These are phyloP conservation scores for Trematomus loennbergii DNA, from an alignment of 2,113 vertebrate genomes.

Conservation along the genomic window DNA sequence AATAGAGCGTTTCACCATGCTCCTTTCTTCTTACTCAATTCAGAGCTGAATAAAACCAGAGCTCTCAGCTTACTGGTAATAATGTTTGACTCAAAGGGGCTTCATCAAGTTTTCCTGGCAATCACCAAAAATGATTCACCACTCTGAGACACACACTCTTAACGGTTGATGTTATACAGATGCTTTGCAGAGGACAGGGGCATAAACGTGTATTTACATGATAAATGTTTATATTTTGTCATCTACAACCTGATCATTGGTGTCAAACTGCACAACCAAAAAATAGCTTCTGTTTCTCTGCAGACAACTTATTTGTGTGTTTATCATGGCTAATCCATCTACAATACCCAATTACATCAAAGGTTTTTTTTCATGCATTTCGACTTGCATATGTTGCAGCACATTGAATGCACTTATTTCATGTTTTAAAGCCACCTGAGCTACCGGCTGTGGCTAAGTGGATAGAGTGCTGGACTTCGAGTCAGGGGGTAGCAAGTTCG, in stretches of 20 bases:
- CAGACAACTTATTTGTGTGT: background rate
- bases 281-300: background rate
- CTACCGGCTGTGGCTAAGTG: too few relatives aligned
- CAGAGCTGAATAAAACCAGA: conserved; percentile 2
- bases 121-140: conserved; percentile 11
- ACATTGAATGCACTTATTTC: too few relatives aligned
- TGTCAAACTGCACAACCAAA: background rate
- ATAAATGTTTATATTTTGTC: background rate
- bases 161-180: conserved; percentile 57
- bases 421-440: too few relatives aligned
- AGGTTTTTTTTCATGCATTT: background rate
- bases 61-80: background rate
- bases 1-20: conserved; percentile 32
- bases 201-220: conserved; percentile 3
- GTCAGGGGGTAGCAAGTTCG: too few relatives aligned
- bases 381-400: too few relatives aligned
- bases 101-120: conserved; percentile 54
- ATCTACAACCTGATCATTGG: background rate
- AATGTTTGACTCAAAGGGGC: conserved; percentile 7
- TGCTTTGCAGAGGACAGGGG: conserved; percentile 12
- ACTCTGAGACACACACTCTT: conserved; percentile 16
- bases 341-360: background rate
- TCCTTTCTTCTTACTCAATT: background rate
- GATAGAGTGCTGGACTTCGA: too few relatives aligned
- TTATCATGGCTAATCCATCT: background rate